Percentiles rank a stretch among this genome's conserved stretches.
phyloP scores from a whole-genome alignment of 2,113 vertebrate species.

The Chroicocephalus ridibundus region DNA sequence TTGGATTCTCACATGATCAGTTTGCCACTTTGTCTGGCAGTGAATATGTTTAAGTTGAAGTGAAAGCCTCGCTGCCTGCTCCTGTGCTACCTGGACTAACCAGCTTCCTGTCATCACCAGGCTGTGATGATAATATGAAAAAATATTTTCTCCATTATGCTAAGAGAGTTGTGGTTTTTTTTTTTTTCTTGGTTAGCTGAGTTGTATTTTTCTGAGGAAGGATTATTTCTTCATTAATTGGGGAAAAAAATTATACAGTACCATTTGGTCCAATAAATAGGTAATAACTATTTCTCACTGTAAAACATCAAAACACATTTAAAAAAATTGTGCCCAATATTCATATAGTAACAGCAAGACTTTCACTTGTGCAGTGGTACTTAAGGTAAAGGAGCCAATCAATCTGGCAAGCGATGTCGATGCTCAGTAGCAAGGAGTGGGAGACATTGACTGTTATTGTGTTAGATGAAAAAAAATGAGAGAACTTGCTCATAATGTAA shows the following conservation, averaged over 20 bases:
- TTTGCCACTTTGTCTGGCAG: neutral
- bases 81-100: neutral
- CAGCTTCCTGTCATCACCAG: neutral
- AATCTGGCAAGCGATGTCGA: neutral
- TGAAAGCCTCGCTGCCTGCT: neutral
- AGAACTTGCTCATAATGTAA: neutral
- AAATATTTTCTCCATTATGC: neutral
- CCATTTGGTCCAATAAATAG: neutral
- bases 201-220: neutral
- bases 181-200: neutral
- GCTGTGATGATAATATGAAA: neutral
- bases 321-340: neutral
- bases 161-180: neutral
- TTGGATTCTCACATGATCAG: neutral
- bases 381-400: neutral
- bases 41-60: neutral
- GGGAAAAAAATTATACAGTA: neutral
- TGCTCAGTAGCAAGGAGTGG: neutral
- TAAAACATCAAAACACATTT: neutral
- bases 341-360: neutral
- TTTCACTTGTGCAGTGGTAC: neutral
- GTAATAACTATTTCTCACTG: neutral
- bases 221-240: neutral
- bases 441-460: neutral
- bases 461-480: neutral